Evolutionary conservation across 2,888 invertebrate species (phyloP).

Genomic region (Eugnorisma glareosa): DNA sequence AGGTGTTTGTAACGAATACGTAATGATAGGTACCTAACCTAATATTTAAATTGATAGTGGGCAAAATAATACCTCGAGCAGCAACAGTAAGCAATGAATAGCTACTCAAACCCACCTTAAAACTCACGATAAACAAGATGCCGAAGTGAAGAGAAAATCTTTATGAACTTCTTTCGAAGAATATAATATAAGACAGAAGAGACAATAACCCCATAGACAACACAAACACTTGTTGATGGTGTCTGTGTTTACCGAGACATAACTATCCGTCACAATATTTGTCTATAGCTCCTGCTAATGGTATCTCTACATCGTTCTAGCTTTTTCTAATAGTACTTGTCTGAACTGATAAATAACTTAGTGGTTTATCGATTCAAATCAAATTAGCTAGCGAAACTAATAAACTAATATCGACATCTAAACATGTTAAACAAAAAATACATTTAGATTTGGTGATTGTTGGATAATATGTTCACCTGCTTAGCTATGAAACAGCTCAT

Average conservation of each 20-base stretch:
- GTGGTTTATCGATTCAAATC: not conserved
- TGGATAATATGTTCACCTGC: not conserved
- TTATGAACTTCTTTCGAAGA: conserved; percentile 12
- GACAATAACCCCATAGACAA: conserved; percentile 37
- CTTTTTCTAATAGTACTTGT: not conserved
- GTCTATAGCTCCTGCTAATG: conserved; percentile 1
- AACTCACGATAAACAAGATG: not conserved
- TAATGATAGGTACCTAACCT: too few species aligned
- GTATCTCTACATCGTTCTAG: not conserved
- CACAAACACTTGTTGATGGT: conserved; percentile 62
- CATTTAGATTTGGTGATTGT: not conserved
- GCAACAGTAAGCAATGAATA: not conserved
- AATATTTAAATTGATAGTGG: not conserved
- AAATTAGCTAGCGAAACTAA: not conserved
- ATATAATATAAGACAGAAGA: conserved; percentile 14
- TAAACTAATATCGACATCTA: not conserved
- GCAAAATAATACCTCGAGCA: not conserved
- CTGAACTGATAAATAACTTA: not conserved
- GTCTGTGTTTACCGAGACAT: conserved; percentile 37
- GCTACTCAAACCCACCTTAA: not conserved
- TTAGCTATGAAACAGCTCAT: not conserved
- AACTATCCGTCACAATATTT: conserved; percentile 41
- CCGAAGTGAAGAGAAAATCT: not conserved
- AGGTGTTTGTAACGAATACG: not conserved
- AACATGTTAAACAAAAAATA: not conserved